phyloP scores from a whole-genome alignment of 1,140 invertebrate species.

The Pseudoatta argentina region DNA sequence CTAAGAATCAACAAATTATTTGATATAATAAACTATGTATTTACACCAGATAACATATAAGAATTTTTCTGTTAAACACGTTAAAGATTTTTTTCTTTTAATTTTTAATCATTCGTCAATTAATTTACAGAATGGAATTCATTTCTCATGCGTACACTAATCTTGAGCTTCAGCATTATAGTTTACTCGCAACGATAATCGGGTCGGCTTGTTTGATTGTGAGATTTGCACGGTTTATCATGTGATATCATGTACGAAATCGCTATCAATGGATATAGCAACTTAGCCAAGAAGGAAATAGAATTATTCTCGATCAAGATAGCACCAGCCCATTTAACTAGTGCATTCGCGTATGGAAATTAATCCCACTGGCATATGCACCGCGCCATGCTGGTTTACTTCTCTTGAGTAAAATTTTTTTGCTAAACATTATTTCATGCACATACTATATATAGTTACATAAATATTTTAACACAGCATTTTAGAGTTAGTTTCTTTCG shows the following conservation, averaged over 20 bases:
- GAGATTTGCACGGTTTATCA: slow-evolving; percentile 36
- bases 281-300: slow-evolving; percentile 47
- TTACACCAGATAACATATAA: background rate
- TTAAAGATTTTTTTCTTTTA: background rate
- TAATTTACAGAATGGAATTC: background rate
- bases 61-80: background rate
- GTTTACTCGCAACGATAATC: slow-evolving; percentile 14
- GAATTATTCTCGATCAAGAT: slow-evolving; percentile 49
- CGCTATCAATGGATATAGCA: slow-evolving; percentile 59
- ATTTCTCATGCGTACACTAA: background rate
- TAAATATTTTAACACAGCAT: background rate
- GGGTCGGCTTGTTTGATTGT: slow-evolving; percentile 29
- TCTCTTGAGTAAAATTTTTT: background rate
- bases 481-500: background rate
- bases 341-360: slow-evolving; percentile 15
- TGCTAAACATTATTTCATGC: background rate
- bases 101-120: background rate
- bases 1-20: background rate
- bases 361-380: background rate
- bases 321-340: background rate
- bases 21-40: background rate
- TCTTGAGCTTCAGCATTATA: background rate
- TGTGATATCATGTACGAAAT: slow-evolving; percentile 61
- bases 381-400: no score
- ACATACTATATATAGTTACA: background rate